phyloP scores from a whole-genome alignment of 2,797 vertebrate species.

The Tragopan temminckii region DNA sequence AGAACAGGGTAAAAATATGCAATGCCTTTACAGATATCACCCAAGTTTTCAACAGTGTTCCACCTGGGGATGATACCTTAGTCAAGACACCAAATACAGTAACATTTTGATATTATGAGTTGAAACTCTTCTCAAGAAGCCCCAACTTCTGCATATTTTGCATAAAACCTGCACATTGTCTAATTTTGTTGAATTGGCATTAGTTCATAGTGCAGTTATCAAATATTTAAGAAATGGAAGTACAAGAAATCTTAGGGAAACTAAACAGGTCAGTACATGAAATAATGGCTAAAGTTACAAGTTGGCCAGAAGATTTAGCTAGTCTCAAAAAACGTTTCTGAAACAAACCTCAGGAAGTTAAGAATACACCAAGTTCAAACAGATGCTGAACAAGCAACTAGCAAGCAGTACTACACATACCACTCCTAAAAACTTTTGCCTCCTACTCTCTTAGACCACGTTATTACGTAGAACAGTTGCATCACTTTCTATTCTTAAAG shows the following conservation, averaged over 20 bases:
- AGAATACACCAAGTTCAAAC: not conserved
- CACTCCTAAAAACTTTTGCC: not conserved
- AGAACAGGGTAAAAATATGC: not conserved
- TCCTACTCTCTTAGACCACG: not conserved
- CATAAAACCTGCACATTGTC: not conserved
- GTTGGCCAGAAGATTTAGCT: rapidly evolving
- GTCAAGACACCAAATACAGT: not conserved
- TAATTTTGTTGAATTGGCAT: not conserved
- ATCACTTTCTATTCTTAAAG: not conserved
- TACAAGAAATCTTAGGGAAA: not conserved
- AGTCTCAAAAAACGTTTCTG: not conserved
- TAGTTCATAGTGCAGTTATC: not conserved
- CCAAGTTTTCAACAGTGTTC: not conserved
- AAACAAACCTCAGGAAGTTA: not conserved
- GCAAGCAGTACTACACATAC: not conserved
- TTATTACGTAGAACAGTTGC: not conserved
- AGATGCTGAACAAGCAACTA: not conserved
- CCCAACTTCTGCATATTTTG: not conserved
- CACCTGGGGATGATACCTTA: not conserved
- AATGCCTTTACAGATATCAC: not conserved
- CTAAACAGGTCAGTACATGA: not conserved
- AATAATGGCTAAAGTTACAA: not conserved
- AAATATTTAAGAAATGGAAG: not conserved
- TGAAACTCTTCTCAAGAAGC: not conserved
- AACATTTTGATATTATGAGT: not conserved